Evolutionary conservation across 2,888 invertebrate species (phyloP).

Genomic region (Tipula lateralis): DNA sequence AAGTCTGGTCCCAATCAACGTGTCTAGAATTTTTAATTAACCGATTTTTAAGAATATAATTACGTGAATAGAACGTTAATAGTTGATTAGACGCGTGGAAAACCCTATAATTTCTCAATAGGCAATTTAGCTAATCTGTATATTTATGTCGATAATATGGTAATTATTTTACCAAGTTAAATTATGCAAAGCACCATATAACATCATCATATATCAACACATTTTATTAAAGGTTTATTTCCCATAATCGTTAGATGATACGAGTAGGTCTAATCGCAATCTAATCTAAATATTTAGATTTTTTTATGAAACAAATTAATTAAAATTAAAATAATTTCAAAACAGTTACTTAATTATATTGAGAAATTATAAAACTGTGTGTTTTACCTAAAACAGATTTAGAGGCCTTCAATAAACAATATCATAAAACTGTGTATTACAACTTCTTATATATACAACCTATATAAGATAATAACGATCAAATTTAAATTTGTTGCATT

Average conservation of each 20-base stretch:
- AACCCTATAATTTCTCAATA: background rate
- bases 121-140: too few species aligned
- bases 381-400: background rate
- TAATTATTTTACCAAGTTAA: background rate
- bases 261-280: background rate
- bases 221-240: background rate
- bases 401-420: background rate
- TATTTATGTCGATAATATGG: too few species aligned
- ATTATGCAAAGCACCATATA: background rate
- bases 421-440: background rate
- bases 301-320: background rate
- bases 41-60: background rate
- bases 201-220: too few species aligned
- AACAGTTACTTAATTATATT: background rate
- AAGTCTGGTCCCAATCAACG: background rate
- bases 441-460: background rate
- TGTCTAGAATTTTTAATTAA: background rate
- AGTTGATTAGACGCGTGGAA: background rate
- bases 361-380: too few species aligned
- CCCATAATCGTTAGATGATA: background rate
- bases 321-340: background rate
- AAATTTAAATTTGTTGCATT: background rate
- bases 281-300: background rate
- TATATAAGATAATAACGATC: background rate
- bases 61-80: background rate